Percentiles rank a stretch among this genome's conserved stretches.
phyloP scores from a whole-genome alignment of 1,140 invertebrate genomes.

The Listronotus bonariensis region DNA sequence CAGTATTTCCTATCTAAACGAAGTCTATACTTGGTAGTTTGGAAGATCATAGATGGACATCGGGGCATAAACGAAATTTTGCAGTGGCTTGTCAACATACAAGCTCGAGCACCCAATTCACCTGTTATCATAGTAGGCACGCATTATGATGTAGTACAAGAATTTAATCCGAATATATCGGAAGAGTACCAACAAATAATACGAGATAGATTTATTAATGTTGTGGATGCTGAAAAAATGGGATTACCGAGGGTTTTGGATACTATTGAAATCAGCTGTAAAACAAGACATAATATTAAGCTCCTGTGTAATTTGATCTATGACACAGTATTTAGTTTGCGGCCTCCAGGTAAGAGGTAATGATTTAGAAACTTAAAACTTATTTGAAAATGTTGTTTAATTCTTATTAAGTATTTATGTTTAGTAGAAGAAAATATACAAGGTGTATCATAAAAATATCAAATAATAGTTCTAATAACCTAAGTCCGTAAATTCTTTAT shows the following conservation, averaged over 20 bases:
- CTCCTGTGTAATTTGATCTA: slow-evolving; percentile 92
- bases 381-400: no score
- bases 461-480: no score
- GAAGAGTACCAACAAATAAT: slow-evolving; percentile 89
- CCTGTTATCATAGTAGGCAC: slow-evolving; percentile 94
- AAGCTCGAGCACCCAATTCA: slow-evolving; percentile 90
- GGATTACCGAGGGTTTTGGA: slow-evolving; percentile 92
- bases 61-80: slow-evolving; percentile 88
- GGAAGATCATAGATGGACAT: slow-evolving; percentile 92
- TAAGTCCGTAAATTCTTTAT: no score
- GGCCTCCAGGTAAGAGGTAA: slow-evolving; percentile 70
- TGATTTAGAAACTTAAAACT: no score
- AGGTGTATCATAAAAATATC: no score
- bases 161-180: slow-evolving; percentile 73
- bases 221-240: slow-evolving; percentile 94
- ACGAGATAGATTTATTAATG: slow-evolving; percentile 86
- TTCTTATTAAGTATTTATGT: no score
- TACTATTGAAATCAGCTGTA: slow-evolving; percentile 87
- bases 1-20: slow-evolving; percentile 97
- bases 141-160: slow-evolving; percentile 88
- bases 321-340: slow-evolving; percentile 88
- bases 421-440: no score
- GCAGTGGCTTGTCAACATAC: slow-evolving; percentile 95
- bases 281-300: slow-evolving; percentile 89
- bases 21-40: slow-evolving; percentile 94